A percentile compares a stretch with the other conserved stretches of the same genome.
These are phyloP conservation scores for Anoplopoma fimbria DNA, from an alignment of 2,113 vertebrate genomes.

Conservation along the genomic window DNA sequence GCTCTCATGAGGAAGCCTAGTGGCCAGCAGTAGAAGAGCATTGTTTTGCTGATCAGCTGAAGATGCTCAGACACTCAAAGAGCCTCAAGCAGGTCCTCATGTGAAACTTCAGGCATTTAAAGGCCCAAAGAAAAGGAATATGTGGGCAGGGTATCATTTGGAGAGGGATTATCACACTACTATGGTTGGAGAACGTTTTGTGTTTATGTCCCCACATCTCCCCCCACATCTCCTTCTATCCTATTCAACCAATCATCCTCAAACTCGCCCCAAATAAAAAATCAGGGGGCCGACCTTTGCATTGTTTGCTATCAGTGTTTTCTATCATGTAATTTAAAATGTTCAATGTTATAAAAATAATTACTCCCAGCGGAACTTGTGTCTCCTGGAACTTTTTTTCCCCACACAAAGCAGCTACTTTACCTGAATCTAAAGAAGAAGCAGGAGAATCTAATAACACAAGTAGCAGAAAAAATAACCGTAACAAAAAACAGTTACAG, in stretches of 20 bases:
- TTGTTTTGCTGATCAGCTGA: background rate
- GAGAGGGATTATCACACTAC: background rate
- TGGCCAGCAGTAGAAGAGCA: background rate
- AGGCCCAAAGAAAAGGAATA: background rate
- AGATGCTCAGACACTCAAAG: background rate
- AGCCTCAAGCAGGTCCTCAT: background rate
- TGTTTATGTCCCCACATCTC: too few relatives aligned
- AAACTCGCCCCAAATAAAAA: too few relatives aligned
- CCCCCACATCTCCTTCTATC: too few relatives aligned
- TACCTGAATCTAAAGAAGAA: too few relatives aligned
- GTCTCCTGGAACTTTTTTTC: background rate
- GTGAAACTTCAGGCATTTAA: background rate
- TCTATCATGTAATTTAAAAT: too few relatives aligned
- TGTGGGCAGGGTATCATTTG: background rate
- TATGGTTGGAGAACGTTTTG: too few relatives aligned
- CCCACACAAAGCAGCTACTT: background rate
- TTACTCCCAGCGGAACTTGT: too few relatives aligned
- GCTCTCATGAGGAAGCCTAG: conserved; percentile 4
- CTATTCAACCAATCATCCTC: background rate
- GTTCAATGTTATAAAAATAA: too few relatives aligned
- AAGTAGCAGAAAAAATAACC: too few relatives aligned
- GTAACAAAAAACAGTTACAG: too few relatives aligned
- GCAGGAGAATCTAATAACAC: too few relatives aligned
- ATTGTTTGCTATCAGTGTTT: background rate
- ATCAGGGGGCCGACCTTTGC: background rate